Evolutionary conservation across 2,888 invertebrate species (phyloP), one percentile per base, ranked within the genome.

Genomic region (Geotrupes spiniger): DNA sequence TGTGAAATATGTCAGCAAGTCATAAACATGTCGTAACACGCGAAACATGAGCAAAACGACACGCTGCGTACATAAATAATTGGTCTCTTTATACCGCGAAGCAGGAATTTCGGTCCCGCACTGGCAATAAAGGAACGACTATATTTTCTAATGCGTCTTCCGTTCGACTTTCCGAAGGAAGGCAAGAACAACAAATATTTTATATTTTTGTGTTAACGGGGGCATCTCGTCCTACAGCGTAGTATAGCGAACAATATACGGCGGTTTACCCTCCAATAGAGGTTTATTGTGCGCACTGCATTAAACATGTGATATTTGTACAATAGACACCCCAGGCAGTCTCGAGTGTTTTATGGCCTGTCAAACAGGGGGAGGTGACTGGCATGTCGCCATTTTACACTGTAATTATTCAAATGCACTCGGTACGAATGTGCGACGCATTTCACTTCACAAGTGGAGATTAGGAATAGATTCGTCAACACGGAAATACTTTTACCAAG

Each of bases 281-380:
- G 41, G n/a, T 46, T 46, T 46, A 46, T 57, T 56, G 57, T 53
- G 48, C 55, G 55, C 49, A 53, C 53, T 56, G 54, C 57, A 57
- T 57, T 57, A 57, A 56, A 56, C 55, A 56, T 56, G 44, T 55
- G 52, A 50, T 57, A 57, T 57, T 57, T 57, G 57, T 57, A 57
- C 55, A 57, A 56, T 56, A 57, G 57, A 56, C 55, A 50, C 55
- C 54, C 56, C 53, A 51, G 54, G 53, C 50, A 45, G 49, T 48
- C 53, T 52, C 17, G 47, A 54, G 54, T 58, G 58, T 56, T 58
- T 58, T 58, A 56, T 57, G 49, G 57, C 54, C 55, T 57, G 54
- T 53, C 57, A 53, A 57, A 53, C 54, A 53, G 48, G 52, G 56
- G 56, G 46, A 56, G 39, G 51, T 46, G 51, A 42, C 48, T 39